Percentiles rank a stretch among this genome's conserved stretches.
These are phyloP conservation scores for Paragorgia papillata DNA, from an alignment of 92 coral and sea anemone species.

Conservation along the genomic window DNA sequence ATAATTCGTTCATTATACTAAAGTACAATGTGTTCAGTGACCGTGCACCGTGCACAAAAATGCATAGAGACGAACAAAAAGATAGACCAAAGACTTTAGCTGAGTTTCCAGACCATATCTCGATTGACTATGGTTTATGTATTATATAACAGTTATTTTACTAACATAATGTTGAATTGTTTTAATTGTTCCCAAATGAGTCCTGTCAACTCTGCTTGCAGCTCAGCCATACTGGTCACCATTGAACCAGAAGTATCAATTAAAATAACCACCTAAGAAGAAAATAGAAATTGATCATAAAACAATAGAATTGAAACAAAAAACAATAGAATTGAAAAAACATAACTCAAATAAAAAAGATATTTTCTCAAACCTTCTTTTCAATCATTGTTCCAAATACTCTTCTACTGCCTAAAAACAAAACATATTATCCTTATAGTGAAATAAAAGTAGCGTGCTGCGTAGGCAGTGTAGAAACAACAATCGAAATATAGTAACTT, in stretches of 20 bases:
- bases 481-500: no score
- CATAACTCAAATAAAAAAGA: background rate
- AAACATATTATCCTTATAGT: conserved; percentile 5
- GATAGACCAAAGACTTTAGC: no score
- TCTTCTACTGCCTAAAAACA: conserved; percentile 74
- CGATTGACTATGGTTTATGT: no score
- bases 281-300: background rate
- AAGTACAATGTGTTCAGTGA: no score
- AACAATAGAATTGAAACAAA: background rate
- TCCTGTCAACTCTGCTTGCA: conserved; percentile 86
- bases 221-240: conserved; percentile 91
- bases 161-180: conserved; percentile 77
- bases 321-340: background rate
- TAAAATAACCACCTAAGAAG: conserved; percentile 74
- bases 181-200: conserved; percentile 95
- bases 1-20: no score
- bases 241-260: conserved; percentile 96
- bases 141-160: no score
- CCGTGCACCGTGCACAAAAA: no score
- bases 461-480: no score
- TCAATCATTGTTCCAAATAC: conserved; percentile 96
- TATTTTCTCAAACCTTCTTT: conserved; percentile 64
- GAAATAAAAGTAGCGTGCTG: no score
- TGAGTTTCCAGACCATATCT: no score
- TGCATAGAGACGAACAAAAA: no score